phyloP scores from a whole-genome alignment of 2,797 vertebrate genomes.

The Acipenser oxyrinchus region DNA sequence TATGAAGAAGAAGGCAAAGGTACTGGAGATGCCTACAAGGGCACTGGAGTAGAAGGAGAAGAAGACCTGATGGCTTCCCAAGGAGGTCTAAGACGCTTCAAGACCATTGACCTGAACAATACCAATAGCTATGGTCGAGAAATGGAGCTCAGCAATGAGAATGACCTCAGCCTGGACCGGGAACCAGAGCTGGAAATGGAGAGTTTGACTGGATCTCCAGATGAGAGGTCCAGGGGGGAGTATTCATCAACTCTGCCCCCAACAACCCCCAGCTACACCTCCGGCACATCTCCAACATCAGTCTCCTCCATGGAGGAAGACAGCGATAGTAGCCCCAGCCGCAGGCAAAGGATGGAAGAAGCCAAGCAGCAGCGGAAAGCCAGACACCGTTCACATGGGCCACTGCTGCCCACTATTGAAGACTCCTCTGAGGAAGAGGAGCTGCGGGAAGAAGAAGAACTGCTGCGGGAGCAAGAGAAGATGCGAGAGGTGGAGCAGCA shows the following conservation, averaged over 20 bases:
- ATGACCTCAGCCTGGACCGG: conserved; percentile 77
- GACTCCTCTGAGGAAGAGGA: conserved; percentile 98
- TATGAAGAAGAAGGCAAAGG: conserved; percentile 79
- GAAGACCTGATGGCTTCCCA: conserved; percentile 77
- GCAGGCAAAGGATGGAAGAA: conserved; percentile 87
- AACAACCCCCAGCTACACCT: conserved; percentile 94
- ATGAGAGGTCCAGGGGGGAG: conserved; percentile 91
- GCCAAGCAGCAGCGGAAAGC: conserved; percentile 97
- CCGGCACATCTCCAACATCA: conserved; percentile 94
- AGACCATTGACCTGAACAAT: conserved; percentile 97
- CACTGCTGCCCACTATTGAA: conserved; percentile 92
- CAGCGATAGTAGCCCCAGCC: conserved; percentile 97
- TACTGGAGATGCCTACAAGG: conserved; percentile 53
- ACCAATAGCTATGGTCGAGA: conserved; percentile 82
- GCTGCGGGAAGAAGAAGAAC: conserved; percentile 93
- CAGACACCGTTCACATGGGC: conserved; percentile 91
- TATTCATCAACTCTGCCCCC: conserved; percentile 94
- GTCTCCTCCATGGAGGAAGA: conserved; percentile 97
- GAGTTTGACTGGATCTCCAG: conserved; percentile 91
- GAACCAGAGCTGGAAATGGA: conserved; percentile 98
- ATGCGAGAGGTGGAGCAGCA: conserved; percentile 98
- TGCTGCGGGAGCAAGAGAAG: conserved; percentile 93
- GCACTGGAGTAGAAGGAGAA: conserved; percentile 55
- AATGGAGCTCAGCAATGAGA: conserved; percentile 77
- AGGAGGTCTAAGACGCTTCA: conserved; percentile 89